These are phyloP conservation scores for Ophion ellenae DNA, from an alignment of 2,888 invertebrate species.

Conservation along the genomic window DNA sequence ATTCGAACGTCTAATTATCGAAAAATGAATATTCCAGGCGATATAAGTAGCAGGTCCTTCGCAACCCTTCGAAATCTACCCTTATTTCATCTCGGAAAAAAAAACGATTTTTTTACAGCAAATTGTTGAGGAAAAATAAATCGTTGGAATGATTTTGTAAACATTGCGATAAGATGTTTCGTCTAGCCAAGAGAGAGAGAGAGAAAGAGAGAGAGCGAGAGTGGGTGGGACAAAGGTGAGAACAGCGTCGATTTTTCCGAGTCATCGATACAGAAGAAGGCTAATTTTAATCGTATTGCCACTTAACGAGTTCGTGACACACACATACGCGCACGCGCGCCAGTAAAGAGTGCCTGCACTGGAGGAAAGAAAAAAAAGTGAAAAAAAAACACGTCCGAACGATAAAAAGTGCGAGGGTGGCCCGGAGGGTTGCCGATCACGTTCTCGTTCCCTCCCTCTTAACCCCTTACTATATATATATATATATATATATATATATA, in stretches of 20 bases:
- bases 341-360: background rate
- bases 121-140: too few relatives aligned
- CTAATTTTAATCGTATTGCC: slow-evolving; percentile 80
- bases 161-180: too few relatives aligned
- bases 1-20: too few relatives aligned
- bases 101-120: too few relatives aligned
- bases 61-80: too few relatives aligned
- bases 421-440: slow-evolving; percentile 43
- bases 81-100: too few relatives aligned
- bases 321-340: slow-evolving; percentile 53
- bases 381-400: slow-evolving; percentile 50
- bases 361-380: slow-evolving; percentile 30
- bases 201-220: background rate
- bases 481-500: background rate
- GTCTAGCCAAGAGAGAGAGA: too few relatives aligned
- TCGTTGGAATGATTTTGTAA: too few relatives aligned
- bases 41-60: too few relatives aligned
- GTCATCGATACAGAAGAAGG: slow-evolving; percentile 69
- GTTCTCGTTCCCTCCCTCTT: slow-evolving; percentile 18
- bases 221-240: background rate
- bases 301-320: slow-evolving; percentile 71
- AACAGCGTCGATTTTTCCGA: slow-evolving; percentile 30
- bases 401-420: slow-evolving; percentile 34
- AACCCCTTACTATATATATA: background rate
- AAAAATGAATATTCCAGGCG: too few relatives aligned